Conservation (phyloP, 2,113 vertebrate species). For the Tychaedon coryphoeus region DNA sequence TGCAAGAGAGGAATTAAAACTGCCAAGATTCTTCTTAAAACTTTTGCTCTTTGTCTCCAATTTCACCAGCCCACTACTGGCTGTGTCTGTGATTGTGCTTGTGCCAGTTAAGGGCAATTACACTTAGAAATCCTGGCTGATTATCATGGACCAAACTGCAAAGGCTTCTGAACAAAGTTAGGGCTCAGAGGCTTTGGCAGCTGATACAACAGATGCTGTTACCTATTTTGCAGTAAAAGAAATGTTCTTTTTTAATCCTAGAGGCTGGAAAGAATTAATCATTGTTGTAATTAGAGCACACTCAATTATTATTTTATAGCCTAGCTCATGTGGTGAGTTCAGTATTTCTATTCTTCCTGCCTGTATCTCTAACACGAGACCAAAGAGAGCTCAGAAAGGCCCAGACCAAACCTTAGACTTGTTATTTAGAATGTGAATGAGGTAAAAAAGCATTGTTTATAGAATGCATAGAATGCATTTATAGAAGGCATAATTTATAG, state of each 20-base stretch:
- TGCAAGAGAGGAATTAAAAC: background rate
- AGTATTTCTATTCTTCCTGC: background rate
- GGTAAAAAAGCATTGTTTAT: background rate
- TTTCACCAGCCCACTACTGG: background rate
- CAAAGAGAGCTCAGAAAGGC: background rate
- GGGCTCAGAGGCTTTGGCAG: background rate
- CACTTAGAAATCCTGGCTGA: background rate
- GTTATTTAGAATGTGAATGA: background rate
- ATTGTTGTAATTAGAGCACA: background rate
- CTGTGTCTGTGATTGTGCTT: background rate
- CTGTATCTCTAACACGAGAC: background rate
- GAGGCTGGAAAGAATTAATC: slow-evolving; percentile 15
- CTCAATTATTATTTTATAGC: background rate
- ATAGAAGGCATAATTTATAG: no score
- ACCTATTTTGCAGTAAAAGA: background rate
- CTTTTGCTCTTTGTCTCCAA: background rate
- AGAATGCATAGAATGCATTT: background rate
- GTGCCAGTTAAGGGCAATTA: slow-evolving; percentile 23
- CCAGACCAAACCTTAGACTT: background rate
- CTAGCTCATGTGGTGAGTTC: background rate
- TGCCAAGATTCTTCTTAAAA: background rate
- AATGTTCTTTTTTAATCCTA: background rate
- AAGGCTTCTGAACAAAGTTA: background rate
- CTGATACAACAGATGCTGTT: background rate
- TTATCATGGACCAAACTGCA: background rate